These are phyloP conservation scores for Drosophila paramelanica DNA, from an alignment of 2,888 invertebrate genomes.

Conservation along the genomic window DNA sequence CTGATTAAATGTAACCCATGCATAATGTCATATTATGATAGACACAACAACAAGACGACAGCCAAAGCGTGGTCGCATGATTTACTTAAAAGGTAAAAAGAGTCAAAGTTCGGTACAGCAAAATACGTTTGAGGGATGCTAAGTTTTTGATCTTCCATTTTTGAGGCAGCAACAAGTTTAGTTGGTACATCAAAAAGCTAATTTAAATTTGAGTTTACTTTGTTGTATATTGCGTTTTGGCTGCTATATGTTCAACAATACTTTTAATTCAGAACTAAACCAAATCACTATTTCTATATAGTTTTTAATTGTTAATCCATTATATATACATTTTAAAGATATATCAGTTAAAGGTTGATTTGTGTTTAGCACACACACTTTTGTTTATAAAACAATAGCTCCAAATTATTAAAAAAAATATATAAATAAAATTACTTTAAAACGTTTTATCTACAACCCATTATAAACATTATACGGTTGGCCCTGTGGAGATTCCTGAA, in stretches of 20 bases:
- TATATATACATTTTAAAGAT: too few species aligned
- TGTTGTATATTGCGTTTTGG: too few species aligned
- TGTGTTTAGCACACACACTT: background rate
- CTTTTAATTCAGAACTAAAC: background rate
- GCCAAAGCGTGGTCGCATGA: slow-evolving; percentile 5
- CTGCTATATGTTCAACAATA: too few species aligned
- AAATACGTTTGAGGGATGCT: background rate
- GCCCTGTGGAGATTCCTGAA: too few species aligned
- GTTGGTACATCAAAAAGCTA: too few species aligned
- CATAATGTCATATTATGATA: slow-evolving; percentile 5
- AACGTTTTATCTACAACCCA: background rate
- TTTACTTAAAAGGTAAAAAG: slow-evolving; percentile 5
- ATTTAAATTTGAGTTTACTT: too few species aligned
- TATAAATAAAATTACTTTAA: background rate
- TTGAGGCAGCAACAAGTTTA: too few species aligned
- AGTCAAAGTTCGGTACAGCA: background rate
- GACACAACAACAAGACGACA: slow-evolving; percentile 15
- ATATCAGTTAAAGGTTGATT: background rate
- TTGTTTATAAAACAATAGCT: background rate
- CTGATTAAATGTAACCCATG: slow-evolving; percentile 1
- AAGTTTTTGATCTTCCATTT: background rate
- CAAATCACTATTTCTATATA: too few species aligned
- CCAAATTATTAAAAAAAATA: background rate
- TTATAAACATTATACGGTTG: background rate
- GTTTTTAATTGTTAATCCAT: too few species aligned